Conservation (phyloP, 2,888 invertebrate species). For the Clunio marinus region DNA sequence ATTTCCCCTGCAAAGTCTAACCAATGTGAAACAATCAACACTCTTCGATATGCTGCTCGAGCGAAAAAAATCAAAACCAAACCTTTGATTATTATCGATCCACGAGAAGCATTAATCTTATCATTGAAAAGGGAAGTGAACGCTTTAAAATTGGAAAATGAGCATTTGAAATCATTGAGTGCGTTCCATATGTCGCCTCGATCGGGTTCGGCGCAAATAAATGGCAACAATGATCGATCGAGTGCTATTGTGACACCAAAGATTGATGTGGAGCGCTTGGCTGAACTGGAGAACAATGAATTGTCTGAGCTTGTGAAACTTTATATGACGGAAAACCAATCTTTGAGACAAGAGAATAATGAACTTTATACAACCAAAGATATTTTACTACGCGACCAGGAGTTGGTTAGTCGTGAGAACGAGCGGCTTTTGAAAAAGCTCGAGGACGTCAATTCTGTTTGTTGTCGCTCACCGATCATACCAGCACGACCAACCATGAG, state of each 20-base stretch:
- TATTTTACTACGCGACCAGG: conserved; percentile 79
- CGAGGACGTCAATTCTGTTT: conserved; percentile 80
- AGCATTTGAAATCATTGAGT: conserved; percentile 64
- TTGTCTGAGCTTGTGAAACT: conserved; percentile 78
- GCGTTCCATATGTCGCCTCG: conserved; percentile 59
- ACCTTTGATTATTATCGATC: conserved; percentile 92
- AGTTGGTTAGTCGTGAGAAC: conserved; percentile 84
- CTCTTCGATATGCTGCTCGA: conserved; percentile 84
- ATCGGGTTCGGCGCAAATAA: conserved; percentile 30
- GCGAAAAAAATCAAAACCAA: conserved; percentile 91
- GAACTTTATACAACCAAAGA: conserved; percentile 78
- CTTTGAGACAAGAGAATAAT: conserved; percentile 75
- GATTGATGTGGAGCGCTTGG: conserved; percentile 68
- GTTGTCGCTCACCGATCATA: conserved; percentile 77
- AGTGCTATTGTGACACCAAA: conserved; percentile 53
- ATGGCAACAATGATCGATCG: conserved; percentile 45
- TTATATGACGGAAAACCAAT: conserved; percentile 78
- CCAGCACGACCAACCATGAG: conserved; percentile 71
- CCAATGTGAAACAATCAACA: conserved; percentile 82
- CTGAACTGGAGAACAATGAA: conserved; percentile 71
- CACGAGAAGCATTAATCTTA: conserved; percentile 83
- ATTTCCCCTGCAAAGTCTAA: conserved; percentile 86
- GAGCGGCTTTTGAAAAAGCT: conserved; percentile 81
- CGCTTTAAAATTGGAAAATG: conserved; percentile 80
- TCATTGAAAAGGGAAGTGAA: conserved; percentile 84